Evolutionary conservation across 2,797 vertebrate genomes (phyloP), one percentile per base, ranked within the genome.

Genomic region (Danio aesculapii): DNA sequence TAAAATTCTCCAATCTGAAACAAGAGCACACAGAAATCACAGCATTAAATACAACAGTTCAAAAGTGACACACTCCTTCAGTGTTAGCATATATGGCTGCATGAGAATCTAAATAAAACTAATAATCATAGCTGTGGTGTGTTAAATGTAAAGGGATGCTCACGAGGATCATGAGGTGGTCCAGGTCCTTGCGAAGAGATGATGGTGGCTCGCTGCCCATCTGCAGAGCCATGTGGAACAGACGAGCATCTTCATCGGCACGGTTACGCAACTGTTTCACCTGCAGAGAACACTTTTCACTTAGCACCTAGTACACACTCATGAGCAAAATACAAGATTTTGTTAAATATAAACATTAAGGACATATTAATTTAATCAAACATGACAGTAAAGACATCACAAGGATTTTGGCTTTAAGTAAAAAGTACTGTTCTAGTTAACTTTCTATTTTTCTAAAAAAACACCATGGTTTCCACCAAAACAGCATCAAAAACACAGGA

Each of bases 211-310:
- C 98, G 0, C 95, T 96, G 47, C 97, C 98, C 97, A 98, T 97
- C 92, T 99, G 97, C 70, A 98, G 87, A 11, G 96, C 98, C 96
- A 99, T 98, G 87, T 99, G 97, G 83, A 99, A 94, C 87, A 99
- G 93, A 52, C 98, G 95, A 81, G 98, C 96, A 63, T 99, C 98
- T 87, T 99, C 98, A 83, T 99, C 98, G 0, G 98, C 98, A 58
- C 97, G 96, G 86, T 98, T 99, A 83, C 96, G 95, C 79, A 99
- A 92, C 77, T 99, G 98, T 83, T 99, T 99, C 82, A 99, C 97
- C 98, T 99, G 81, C 10, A 88, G 50, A 84, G 3, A 80, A 53
- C 7, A 30, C 12, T 2, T 5, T 16, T 41, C 16, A 73, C 16
- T 66, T 14, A 71, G 16, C 55, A 76, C 8, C 39, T n/a, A 4